These are phyloP conservation scores for Rhinophrynus dorsalis DNA, from an alignment of 2,797 vertebrate species.

Conservation along the genomic window DNA sequence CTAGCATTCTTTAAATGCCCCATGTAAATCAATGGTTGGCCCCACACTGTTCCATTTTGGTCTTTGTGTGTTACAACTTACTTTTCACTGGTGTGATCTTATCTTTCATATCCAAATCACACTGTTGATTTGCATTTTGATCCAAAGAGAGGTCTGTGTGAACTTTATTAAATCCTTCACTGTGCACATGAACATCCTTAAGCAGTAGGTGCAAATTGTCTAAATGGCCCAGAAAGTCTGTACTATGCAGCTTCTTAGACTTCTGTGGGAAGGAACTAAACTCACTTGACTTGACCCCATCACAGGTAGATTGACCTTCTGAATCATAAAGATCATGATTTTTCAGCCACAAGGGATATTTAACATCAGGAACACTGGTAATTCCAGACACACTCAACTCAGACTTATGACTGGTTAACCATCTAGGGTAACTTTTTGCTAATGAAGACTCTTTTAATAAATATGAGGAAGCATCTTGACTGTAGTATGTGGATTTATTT, in stretches of 20 bases:
- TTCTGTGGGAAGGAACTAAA: constrained; percentile 8
- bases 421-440: constrained; percentile 68
- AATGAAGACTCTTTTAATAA: constrained; percentile 25
- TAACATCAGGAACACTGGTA: constrained; percentile 68
- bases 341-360: constrained; percentile 71
- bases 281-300: background rate
- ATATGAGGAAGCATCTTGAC: constrained; percentile 33
- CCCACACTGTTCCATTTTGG: no score
- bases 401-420: constrained; percentile 75
- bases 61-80: no score
- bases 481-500: constrained; percentile 3
- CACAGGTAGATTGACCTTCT: constrained; percentile 3
- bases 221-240: constrained; percentile 16
- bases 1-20: no score
- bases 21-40: no score
- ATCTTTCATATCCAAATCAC: constrained; percentile 14
- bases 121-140: no score
- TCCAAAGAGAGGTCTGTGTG: background rate
- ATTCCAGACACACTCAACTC: constrained; percentile 72
- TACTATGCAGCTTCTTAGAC: constrained; percentile 31
- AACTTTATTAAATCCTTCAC: background rate
- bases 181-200: background rate
- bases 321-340: constrained; percentile 54
- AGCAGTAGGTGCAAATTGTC: constrained; percentile 11
- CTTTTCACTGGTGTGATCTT: background rate